phyloP scores from a whole-genome alignment of 2,888 invertebrate genomes.

The Synanthedon andrenaeformis region DNA sequence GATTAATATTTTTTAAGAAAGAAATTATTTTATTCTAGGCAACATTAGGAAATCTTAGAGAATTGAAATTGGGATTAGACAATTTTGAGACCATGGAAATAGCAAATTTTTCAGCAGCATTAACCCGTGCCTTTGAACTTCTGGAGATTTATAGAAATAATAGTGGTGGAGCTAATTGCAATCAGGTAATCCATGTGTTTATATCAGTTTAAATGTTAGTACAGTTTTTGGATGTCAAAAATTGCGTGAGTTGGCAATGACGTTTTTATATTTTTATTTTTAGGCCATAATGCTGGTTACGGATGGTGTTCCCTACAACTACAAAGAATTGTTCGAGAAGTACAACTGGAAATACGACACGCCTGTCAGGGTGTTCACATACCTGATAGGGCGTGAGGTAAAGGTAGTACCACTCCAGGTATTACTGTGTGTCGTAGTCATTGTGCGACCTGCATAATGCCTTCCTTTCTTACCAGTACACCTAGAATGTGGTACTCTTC shows the following conservation, averaged over 20 bases:
- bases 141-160: conserved; percentile 75
- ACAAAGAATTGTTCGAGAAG: conserved; percentile 89
- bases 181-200: conserved; percentile 39
- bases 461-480: conserved; percentile 57
- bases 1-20: not conserved
- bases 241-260: not conserved
- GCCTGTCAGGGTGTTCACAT: conserved; percentile 96
- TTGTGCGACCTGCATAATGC: conserved; percentile 69
- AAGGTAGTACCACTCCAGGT: conserved; percentile 72
- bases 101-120: conserved; percentile 92
- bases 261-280: conserved; percentile 7
- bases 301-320: conserved; percentile 97
- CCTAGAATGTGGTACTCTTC: conserved; percentile 64
- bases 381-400: conserved; percentile 93
- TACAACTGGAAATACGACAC: conserved; percentile 88
- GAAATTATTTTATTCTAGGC: conserved; percentile 70
- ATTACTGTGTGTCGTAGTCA: conserved; percentile 69
- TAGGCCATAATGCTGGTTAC: conserved; percentile 99
- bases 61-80: conserved; percentile 84
- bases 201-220: not conserved
- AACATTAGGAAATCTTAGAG: conserved; percentile 85
- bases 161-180: conserved; percentile 75
- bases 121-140: conserved; percentile 90
- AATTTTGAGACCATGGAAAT: conserved; percentile 86
- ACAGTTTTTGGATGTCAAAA: not conserved